A percentile compares a stretch with the other conserved stretches of the same genome.
Conservation (phyloP, 2,888 invertebrate genomes). For the Troglohyphantes excavatus region DNA sequence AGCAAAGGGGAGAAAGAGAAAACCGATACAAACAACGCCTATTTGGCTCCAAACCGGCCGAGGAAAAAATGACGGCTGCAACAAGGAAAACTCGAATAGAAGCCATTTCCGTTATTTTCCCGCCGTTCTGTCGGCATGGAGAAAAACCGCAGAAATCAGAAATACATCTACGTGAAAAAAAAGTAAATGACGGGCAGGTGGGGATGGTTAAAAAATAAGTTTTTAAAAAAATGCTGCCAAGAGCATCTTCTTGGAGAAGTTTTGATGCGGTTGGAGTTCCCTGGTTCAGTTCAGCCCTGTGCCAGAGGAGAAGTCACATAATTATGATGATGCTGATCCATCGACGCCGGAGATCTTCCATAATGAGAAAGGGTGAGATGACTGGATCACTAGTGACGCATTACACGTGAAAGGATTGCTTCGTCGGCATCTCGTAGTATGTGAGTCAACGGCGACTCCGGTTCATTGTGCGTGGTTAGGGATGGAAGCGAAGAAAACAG, state of each 20-base stretch:
- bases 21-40: constrained; percentile 60
- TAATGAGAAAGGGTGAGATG: constrained; percentile 3
- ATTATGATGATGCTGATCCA: constrained; percentile 30
- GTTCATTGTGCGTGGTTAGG: neutral
- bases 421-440: neutral
- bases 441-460: constrained; percentile 4
- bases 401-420: constrained; percentile 22
- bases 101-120: constrained; percentile 71
- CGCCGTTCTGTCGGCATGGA: constrained; percentile 62
- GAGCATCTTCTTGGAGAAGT: constrained; percentile 31
- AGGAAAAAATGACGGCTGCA: neutral
- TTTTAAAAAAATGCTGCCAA: too few species aligned
- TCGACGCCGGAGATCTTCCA: constrained; percentile 20
- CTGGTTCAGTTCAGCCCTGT: too few species aligned
- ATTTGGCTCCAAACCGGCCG: constrained; percentile 55
- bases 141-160: constrained; percentile 66
- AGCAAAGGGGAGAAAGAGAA: neutral
- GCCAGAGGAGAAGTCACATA: constrained; percentile 23
- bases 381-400: constrained; percentile 47
- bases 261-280: constrained; percentile 55
- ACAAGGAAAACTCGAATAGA: constrained; percentile 36
- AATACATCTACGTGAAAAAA: constrained; percentile 6
- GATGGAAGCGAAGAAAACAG: neutral
- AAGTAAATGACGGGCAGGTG: constrained; percentile 76
- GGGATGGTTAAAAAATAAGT: constrained; percentile 39